Evolutionary conservation across 2,113 vertebrate genomes (phyloP), one percentile per base, ranked within the genome.

Genomic region (Poeciliopsis turrubarensis): DNA sequence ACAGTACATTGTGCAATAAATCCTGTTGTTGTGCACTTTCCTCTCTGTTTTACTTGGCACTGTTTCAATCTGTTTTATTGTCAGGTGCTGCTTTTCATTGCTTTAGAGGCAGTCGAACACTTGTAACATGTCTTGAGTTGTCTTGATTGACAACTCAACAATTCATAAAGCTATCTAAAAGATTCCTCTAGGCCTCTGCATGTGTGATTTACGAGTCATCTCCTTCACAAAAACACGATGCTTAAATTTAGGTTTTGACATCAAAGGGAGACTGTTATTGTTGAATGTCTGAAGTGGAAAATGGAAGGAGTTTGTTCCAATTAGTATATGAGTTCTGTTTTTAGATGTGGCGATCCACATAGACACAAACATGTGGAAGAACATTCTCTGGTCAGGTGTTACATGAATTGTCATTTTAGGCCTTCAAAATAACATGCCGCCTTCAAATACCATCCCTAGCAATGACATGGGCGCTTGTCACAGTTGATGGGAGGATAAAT

Each of bases 1-100:
- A 14, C 29, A n/a, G 31, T 19, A 66, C 69, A 62, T 13, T 6
- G 2, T 66, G 26, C 29, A 41, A 67, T 73, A 71, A 79, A 68
- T 68, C 47, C 15, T 37, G 14, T 65, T 54, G 9, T 67, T 19
- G 30, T 37, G 17, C 34, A 15, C 31, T 19, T 14, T 26, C n/a
- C 29, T 11, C 37, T n/a, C 26, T 5, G 15, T 27, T 78, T 65
- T 65, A 32, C 5, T n/a, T 70, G 68, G 29, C 15, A 19, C 32
- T 0, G 3, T 68, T 64, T 30, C 31, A 63, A n/a, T 10, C 22
- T 26, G n/a, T 30, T 62, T 62, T 17, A 62, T 30, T 14, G 60
- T 30, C 13, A 17, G 29, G 61, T 63, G 29, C 29, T 31, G 15
- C 30, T 13, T 63, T 31, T 31, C 11, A 22, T 63, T 17, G 3